phyloP scores from a whole-genome alignment of 2,113 vertebrate species.

The Chamaetylas fuelleborni region DNA sequence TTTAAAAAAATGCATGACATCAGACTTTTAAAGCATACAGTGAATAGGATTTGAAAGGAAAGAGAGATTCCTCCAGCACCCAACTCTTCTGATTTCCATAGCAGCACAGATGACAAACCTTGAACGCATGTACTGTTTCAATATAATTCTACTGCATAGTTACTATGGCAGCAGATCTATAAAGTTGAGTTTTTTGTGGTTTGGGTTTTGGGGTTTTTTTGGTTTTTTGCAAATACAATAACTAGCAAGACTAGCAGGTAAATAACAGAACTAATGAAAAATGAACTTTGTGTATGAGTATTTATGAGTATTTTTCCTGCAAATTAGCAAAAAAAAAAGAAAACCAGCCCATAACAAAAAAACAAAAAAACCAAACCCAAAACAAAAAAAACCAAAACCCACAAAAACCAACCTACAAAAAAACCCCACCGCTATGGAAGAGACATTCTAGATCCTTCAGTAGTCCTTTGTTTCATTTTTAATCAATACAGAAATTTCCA shows the following conservation, averaged over 20 bases:
- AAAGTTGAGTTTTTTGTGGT: background rate
- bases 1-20: background rate
- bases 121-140: background rate
- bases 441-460: background rate
- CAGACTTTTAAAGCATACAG: background rate
- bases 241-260: background rate
- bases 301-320: background rate
- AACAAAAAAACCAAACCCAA: too few relatives aligned
- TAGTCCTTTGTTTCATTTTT: background rate
- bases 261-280: background rate
- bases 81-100: background rate
- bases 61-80: background rate
- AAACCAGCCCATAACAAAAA: too few relatives aligned
- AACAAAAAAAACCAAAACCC: too few relatives aligned
- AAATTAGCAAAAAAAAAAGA: background rate
- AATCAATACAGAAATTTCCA: background rate
- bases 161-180: slow-evolving; percentile 13
- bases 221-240: background rate
- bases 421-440: background rate
- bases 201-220: background rate
- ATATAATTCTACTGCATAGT: background rate
- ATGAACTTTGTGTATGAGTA: background rate
- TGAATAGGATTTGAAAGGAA: background rate
- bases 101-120: background rate
- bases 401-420: too few relatives aligned